Evolutionary conservation across 2,797 vertebrate species (phyloP), one percentile per base, ranked within the genome.

Genomic region (Masticophis lateralis): DNA sequence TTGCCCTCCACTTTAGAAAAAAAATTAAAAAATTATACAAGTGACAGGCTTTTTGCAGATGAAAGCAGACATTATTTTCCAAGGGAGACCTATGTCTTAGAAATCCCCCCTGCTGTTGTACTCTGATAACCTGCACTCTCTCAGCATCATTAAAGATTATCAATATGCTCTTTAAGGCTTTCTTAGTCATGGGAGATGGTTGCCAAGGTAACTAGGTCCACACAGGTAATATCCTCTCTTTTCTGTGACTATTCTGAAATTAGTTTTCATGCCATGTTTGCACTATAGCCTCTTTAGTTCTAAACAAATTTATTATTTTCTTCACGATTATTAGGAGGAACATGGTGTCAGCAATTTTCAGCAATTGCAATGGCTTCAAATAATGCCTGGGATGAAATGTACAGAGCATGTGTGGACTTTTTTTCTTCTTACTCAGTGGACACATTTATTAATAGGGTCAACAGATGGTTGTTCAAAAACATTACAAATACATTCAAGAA

Each of bases 121-220:
- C 96, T 98, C 97, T 98, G 98, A 98, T 98, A 98, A 98, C 98
- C 97, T 97, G 92, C 95, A 95, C 96, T 96, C 96, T 97, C 96
- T 98, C 87, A 61, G 97, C 98, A 97, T 98, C 98, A 98, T 98
- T 98, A 99, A 97, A 98, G 98, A 98, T 99, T 97, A 99, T 98
- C 98, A 98, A 99, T 99, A 98, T 97, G 97, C 98, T 98, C 97
- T 98, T 98, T 98, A 98, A 98, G 97, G 96, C 97, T 97, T 98
- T 97, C 97, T 94, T 94, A 97, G 98, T 97, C 97, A 97, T 91
- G 28, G 94, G 96, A 98, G 97, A 97, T 97, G 97, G 98, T 98
- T 99, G 97, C 98, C 97, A 93, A 94, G 98, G 98, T 97, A 99
- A 99, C 98, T 59, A 47, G 43, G 97, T 95, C 97, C 95, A 97